These are phyloP conservation scores for Accipiter virgatus DNA, from an alignment of 2,113 vertebrate genomes.

Conservation along the genomic window DNA sequence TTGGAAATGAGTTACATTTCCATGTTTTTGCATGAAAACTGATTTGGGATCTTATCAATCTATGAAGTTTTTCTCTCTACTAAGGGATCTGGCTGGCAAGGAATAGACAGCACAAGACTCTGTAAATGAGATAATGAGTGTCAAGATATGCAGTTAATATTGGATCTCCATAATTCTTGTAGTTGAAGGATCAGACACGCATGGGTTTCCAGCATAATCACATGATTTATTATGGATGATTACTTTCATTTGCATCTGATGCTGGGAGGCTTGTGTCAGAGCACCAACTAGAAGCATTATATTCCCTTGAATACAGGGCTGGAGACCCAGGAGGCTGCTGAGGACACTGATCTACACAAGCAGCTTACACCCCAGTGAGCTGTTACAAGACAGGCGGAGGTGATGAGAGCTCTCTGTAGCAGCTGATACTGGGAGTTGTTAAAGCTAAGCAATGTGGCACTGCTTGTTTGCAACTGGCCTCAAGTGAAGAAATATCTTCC, in stretches of 20 bases:
- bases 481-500: not conserved
- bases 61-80: not conserved
- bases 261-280: not conserved
- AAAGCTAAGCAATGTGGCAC: not conserved
- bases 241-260: not conserved
- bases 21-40: not conserved
- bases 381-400: not conserved
- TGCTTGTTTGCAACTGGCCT: not conserved
- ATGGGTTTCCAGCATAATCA: not conserved
- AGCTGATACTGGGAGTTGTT: not conserved
- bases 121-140: not conserved
- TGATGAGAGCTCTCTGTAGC: not conserved
- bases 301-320: not conserved
- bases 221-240: constrained; percentile 3
- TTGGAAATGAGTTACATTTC: not conserved
- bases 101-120: not conserved
- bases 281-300: not conserved
- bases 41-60: not conserved
- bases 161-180: not conserved
- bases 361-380: not conserved
- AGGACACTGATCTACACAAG: not conserved
- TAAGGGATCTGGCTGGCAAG: not conserved
- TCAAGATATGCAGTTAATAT: not conserved
- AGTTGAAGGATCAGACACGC: not conserved
- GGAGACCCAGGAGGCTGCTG: not conserved